Conservation (phyloP, 2,888 invertebrate genomes). For the Malthinus flaveolus region DNA sequence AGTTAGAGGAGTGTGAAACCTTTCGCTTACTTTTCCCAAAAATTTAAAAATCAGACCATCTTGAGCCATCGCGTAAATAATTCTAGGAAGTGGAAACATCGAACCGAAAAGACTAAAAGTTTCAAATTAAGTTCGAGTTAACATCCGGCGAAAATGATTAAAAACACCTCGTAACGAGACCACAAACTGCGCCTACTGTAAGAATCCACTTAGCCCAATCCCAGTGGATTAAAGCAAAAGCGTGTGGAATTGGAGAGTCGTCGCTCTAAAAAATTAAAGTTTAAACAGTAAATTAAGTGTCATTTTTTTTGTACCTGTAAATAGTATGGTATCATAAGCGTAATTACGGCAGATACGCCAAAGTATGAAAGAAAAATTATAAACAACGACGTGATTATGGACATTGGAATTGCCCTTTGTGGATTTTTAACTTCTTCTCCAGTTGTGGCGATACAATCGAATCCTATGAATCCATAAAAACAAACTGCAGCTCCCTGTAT, state of each 20-base stretch:
- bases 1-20: slow-evolving; percentile 77
- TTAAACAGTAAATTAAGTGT: background rate
- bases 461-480: slow-evolving; percentile 93
- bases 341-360: slow-evolving; percentile 84
- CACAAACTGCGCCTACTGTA: slow-evolving; percentile 82
- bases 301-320: slow-evolving; percentile 59
- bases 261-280: slow-evolving; percentile 59
- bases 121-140: slow-evolving; percentile 16
- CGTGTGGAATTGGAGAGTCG: slow-evolving; percentile 78
- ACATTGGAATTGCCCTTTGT: slow-evolving; percentile 82
- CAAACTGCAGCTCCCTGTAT: slow-evolving; percentile 81
- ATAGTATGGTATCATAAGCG: slow-evolving; percentile 84
- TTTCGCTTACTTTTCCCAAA: slow-evolving; percentile 71
- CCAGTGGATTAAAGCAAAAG: slow-evolving; percentile 77
- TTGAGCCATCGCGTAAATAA: slow-evolving; percentile 86
- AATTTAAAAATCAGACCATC: slow-evolving; percentile 82
- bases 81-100: slow-evolving; percentile 83
- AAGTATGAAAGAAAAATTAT: slow-evolving; percentile 88
- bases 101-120: slow-evolving; percentile 74
- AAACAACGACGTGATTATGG: slow-evolving; percentile 79
- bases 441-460: slow-evolving; percentile 86
- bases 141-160: background rate
- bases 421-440: slow-evolving; percentile 91
- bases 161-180: slow-evolving; percentile 75
- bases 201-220: slow-evolving; percentile 80